A percentile compares a stretch with the other conserved stretches of the same genome.
Conservation (phyloP, 2,113 vertebrate species). For the Ailuropoda melanoleuca region DNA sequence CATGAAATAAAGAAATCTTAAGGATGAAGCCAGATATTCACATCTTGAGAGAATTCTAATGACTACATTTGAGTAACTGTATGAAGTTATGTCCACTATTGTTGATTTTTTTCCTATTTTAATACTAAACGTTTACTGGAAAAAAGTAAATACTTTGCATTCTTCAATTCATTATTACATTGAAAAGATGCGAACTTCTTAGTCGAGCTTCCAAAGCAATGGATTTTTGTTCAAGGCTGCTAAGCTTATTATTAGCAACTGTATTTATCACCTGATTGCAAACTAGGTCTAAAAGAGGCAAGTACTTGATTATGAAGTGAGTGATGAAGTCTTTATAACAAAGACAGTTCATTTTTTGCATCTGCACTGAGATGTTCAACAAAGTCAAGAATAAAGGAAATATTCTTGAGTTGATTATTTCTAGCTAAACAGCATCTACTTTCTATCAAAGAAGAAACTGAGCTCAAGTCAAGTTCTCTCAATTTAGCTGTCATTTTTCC, state of each 20-base stretch:
- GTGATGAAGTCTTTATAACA: background rate
- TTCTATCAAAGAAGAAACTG: background rate
- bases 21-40: background rate
- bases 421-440: slow-evolving; percentile 2
- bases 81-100: background rate
- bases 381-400: slow-evolving; percentile 40
- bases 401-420: slow-evolving; percentile 40
- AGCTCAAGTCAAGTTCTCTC: background rate
- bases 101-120: background rate
- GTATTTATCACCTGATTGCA: background rate
- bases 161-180: background rate
- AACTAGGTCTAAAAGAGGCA: background rate
- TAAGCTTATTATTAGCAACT: background rate
- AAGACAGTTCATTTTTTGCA: slow-evolving; percentile 30
- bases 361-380: background rate
- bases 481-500: background rate
- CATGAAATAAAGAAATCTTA: background rate
- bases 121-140: background rate
- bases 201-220: background rate
- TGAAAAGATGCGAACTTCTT: slow-evolving; percentile 37
- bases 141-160: background rate
- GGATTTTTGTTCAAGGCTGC: background rate
- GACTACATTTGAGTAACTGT: background rate
- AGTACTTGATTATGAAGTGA: background rate
- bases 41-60: background rate